Evolutionary conservation across 1,140 invertebrate species (phyloP).

Genomic region (Alviniconcha marisindica): DNA sequence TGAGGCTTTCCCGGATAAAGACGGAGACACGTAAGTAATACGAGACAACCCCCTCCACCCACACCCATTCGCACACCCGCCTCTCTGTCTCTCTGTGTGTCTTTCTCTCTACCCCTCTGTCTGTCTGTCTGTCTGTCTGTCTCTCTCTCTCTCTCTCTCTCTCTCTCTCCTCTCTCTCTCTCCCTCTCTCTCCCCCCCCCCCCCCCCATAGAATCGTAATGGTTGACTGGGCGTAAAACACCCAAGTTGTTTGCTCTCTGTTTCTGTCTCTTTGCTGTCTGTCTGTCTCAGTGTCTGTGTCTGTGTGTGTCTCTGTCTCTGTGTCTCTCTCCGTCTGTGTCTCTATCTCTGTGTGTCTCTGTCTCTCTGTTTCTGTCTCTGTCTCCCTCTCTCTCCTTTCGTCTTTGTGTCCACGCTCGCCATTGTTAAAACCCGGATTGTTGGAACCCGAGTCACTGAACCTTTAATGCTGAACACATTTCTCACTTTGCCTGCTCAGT

Average conservation of each 20-base stretch:
- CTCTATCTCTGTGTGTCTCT: neutral
- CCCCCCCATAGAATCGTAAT: no score
- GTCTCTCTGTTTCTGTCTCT: neutral
- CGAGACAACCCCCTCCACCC: neutral
- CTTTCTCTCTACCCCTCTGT: neutral
- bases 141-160: neutral
- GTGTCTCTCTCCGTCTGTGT: neutral
- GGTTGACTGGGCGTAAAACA: no score
- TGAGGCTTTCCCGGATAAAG: neutral
- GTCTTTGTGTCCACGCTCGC: no score
- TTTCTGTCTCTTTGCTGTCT: neutral
- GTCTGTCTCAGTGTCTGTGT: neutral
- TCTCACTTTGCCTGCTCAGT: no score
- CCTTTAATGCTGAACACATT: no score
- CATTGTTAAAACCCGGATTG: no score
- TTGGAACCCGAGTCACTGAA: no score
- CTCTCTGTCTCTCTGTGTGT: neutral
- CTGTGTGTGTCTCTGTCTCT: neutral
- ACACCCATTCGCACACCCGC: neutral
- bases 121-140: neutral
- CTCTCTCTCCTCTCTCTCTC: neutral
- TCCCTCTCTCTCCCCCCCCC: neutral
- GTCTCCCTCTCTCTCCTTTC: neutral
- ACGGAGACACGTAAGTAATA: slow-evolving; percentile 11
- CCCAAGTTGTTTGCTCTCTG: neutral